Conservation (phyloP, 2,888 invertebrate species). For the Gandaritis pyraliata region DNA sequence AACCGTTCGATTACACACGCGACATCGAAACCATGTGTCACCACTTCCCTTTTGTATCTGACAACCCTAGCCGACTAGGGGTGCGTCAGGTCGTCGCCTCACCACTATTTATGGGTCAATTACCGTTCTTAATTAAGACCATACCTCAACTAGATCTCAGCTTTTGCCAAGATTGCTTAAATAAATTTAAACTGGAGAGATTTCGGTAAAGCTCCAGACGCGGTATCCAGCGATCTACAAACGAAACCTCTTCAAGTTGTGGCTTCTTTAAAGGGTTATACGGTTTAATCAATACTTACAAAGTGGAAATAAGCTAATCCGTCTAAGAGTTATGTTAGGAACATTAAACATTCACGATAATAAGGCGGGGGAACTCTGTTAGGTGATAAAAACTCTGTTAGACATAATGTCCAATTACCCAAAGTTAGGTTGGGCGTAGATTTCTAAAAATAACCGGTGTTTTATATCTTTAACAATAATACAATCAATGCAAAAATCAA, state of each 20-base stretch:
- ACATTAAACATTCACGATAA: no score
- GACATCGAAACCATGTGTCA: no score
- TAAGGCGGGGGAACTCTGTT: no score
- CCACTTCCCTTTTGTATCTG: not conserved
- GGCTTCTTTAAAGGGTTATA: constrained; percentile 29
- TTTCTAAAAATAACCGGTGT: no score
- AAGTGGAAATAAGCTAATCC: not conserved
- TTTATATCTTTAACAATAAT: no score
- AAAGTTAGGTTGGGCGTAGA: no score
- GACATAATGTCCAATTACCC: no score
- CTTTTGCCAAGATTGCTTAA: constrained; percentile 62
- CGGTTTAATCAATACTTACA: not conserved
- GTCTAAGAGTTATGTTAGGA: no score
- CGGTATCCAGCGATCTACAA: constrained; percentile 39
- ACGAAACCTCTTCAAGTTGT: constrained; percentile 36
- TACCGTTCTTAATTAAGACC: constrained; percentile 65
- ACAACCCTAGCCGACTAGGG: constrained; percentile 39
- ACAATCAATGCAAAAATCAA: no score
- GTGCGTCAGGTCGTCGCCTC: constrained; percentile 44
- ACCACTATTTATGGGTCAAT: constrained; percentile 66
- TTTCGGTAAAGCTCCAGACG: constrained; percentile 53
- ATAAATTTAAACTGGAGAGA: constrained; percentile 62
- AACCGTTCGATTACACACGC: no score
- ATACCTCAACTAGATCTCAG: constrained; percentile 61
- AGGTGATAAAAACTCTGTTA: no score